Percentiles rank a stretch among this genome's conserved stretches.
phyloP scores from a whole-genome alignment of 1,140 invertebrate genomes.

The Plectrocnemia conspersa region DNA sequence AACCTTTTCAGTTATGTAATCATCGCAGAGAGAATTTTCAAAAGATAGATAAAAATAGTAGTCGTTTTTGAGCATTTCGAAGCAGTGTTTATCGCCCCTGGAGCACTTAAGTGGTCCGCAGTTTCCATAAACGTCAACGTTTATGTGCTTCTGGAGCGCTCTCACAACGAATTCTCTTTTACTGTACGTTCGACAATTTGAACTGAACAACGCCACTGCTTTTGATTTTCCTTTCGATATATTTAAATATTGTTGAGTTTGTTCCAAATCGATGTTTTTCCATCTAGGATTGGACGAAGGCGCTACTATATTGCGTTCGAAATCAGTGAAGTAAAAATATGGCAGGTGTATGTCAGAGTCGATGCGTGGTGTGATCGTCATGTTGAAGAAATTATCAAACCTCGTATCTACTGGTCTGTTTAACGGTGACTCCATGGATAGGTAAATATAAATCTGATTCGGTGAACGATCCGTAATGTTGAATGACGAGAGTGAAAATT shows the following conservation, averaged over 20 bases:
- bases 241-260: background rate
- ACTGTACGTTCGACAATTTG: constrained; percentile 55
- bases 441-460: constrained; percentile 41
- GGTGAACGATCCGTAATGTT: constrained; percentile 31
- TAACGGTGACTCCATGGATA: constrained; percentile 41
- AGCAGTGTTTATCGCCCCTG: constrained; percentile 40
- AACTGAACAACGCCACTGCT: constrained; percentile 57
- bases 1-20: constrained; percentile 60
- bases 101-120: constrained; percentile 48
- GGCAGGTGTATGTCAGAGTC: constrained; percentile 60
- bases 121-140: constrained; percentile 62
- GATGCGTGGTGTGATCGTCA: constrained; percentile 59
- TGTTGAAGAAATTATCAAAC: constrained; percentile 53
- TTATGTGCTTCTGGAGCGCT: constrained; percentile 53
- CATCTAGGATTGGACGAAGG: constrained; percentile 19
- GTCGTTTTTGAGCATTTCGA: constrained; percentile 43
- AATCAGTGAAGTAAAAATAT: constrained; percentile 41
- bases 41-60: constrained; percentile 64
- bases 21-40: constrained; percentile 55
- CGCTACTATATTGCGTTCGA: constrained; percentile 37
- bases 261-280: background rate
- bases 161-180: constrained; percentile 51
- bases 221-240: constrained; percentile 33
- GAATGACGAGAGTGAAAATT: constrained; percentile 35
- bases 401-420: constrained; percentile 39